phyloP scores from a whole-genome alignment of 2,797 vertebrate genomes.

The Pseudomugil gertrudae region DNA sequence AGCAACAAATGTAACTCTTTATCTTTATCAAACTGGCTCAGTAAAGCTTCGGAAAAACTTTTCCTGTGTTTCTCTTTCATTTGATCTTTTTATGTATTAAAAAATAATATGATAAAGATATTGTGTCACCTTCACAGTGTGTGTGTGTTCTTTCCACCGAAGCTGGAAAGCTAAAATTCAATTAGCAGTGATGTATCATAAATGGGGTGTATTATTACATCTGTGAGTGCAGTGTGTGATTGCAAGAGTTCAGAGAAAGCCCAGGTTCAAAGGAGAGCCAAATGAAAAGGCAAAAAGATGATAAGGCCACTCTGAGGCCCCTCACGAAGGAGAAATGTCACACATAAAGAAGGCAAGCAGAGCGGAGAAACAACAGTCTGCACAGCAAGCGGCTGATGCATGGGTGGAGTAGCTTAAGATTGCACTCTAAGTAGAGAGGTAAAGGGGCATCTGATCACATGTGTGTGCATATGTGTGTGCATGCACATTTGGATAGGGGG shows the following conservation, averaged over 20 bases:
- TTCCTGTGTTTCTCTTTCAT: background rate
- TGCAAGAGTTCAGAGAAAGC: constrained; percentile 58
- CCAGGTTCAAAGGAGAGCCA: constrained; percentile 81
- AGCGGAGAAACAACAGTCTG: constrained; percentile 80
- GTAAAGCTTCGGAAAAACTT: background rate
- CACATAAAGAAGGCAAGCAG: constrained; percentile 79
- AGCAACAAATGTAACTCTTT: constrained; percentile 2
- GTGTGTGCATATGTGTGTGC: constrained; percentile 34
- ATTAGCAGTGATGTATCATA: constrained; percentile 51
- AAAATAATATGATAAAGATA: constrained; percentile 6
- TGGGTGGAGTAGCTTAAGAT: constrained; percentile 84
- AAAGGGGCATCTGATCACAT: constrained; percentile 80
- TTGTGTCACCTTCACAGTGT: constrained; percentile 17
- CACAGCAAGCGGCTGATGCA: constrained; percentile 73
- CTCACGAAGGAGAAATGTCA: constrained; percentile 75
- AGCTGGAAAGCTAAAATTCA: constrained; percentile 21
- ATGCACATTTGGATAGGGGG: constrained; percentile 45
- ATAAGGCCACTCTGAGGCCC: constrained; percentile 81
- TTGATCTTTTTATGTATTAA: background rate
- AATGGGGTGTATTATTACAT: constrained; percentile 52
- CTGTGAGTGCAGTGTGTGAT: constrained; percentile 41
- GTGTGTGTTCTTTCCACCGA: constrained; percentile 17
- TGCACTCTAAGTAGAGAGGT: constrained; percentile 80
- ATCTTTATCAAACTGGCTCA: constrained; percentile 2
- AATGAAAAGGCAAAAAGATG: constrained; percentile 82